Conservation (phyloP, 1,140 invertebrate species). For the Teleogryllus occipitalis region DNA sequence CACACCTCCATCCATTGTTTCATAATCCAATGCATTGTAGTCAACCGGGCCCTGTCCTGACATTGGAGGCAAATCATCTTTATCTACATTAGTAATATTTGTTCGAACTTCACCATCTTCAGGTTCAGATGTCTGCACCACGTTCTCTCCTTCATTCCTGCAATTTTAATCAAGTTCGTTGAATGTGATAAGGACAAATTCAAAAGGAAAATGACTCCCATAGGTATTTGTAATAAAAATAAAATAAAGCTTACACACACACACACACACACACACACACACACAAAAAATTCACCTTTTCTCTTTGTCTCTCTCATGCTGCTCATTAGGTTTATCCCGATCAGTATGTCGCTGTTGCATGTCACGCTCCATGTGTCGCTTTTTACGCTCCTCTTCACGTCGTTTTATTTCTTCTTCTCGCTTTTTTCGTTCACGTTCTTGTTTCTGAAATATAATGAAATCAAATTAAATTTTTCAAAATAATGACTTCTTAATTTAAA, state of each 20-base stretch:
- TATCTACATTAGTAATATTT: slow-evolving; percentile 27
- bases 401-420: slow-evolving; percentile 52
- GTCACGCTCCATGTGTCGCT: slow-evolving; percentile 44
- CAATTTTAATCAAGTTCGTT: neutral
- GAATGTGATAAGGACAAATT: no score
- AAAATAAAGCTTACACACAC: neutral
- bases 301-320: slow-evolving; percentile 8
- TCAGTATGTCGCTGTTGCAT: slow-evolving; percentile 31
- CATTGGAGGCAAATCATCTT: slow-evolving; percentile 17
- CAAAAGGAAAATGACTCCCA: no score
- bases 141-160: neutral
- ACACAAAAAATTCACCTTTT: neutral
- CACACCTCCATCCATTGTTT: slow-evolving; percentile 22
- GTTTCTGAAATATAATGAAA: slow-evolving; percentile 36
- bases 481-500: neutral
- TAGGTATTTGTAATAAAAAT: neutral
- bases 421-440: slow-evolving; percentile 52
- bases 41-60: slow-evolving; percentile 15
- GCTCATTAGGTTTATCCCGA: slow-evolving; percentile 25
- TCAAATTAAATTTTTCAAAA: neutral
- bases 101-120: neutral
- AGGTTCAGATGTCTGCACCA: neutral
- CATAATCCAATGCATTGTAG: slow-evolving; percentile 26
- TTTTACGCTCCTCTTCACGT: slow-evolving; percentile 48
- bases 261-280: neutral